phyloP scores from a whole-genome alignment of 2,113 vertebrate species.

The Nothoprocta perdicaria region DNA sequence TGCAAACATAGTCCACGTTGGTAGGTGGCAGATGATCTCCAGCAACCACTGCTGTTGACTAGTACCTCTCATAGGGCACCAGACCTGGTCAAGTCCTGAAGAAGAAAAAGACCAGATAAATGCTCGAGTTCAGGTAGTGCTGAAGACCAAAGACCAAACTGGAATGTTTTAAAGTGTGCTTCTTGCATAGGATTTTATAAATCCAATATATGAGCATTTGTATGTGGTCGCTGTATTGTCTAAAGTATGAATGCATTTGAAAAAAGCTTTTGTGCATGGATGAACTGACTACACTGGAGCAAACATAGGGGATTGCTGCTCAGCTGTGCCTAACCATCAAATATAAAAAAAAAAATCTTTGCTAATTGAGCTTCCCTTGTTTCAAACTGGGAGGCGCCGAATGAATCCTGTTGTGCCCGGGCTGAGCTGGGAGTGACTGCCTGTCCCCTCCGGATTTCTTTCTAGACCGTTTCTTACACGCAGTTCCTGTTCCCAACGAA shows the following conservation, averaged over 20 bases:
- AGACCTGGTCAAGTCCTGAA: background rate
- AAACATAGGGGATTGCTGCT: constrained; percentile 7
- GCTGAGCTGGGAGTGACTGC: background rate
- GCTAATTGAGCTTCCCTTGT: background rate
- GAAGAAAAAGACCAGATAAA: background rate
- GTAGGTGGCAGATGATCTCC: background rate
- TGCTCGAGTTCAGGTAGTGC: background rate
- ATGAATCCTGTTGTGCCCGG: background rate
- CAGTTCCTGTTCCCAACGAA: constrained; percentile 97
- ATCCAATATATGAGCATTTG: background rate
- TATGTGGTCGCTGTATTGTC: background rate
- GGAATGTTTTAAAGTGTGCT: constrained; percentile 1
- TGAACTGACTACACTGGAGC: constrained; percentile 6
- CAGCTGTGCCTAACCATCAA: constrained; percentile 10
- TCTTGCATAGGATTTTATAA: constrained; percentile 30
- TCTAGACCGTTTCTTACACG: constrained; percentile 95
- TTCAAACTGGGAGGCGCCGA: background rate
- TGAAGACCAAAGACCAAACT: background rate
- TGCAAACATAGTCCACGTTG: background rate
- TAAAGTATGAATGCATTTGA: constrained; percentile 28
- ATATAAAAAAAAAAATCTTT: background rate
- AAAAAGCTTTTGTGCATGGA: background rate
- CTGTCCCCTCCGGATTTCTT: background rate
- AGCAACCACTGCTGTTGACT: background rate
- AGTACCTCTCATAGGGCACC: background rate